Conservation (phyloP, 2,797 vertebrate genomes). For the Clamator glandarius region DNA sequence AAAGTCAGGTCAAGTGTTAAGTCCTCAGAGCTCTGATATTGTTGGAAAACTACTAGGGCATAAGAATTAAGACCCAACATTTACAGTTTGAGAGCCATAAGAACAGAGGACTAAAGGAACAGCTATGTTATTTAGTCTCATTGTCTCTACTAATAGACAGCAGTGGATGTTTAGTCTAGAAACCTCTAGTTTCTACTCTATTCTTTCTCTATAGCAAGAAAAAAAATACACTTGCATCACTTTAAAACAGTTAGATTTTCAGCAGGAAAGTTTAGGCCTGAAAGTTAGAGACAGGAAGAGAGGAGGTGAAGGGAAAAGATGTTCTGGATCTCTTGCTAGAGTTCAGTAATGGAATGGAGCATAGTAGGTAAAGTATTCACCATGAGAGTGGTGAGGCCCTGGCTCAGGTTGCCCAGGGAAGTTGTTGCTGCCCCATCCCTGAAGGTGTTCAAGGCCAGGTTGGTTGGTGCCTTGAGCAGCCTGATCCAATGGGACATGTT, state of each 20-base stretch:
- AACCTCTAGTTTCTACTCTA: not conserved
- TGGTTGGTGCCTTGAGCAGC: too few species aligned
- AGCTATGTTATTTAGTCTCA: not conserved
- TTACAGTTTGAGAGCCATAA: not conserved
- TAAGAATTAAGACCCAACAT: not conserved
- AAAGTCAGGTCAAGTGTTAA: not conserved
- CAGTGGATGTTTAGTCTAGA: not conserved
- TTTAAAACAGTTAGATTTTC: too few species aligned
- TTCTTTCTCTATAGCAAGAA: too few species aligned
- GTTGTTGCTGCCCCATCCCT: too few species aligned
- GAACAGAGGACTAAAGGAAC: not conserved
- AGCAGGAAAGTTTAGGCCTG: not conserved
- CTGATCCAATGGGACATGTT: too few species aligned
- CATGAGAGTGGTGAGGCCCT: too few species aligned
- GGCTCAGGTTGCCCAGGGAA: too few species aligned
- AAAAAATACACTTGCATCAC: too few species aligned
- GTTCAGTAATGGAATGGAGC: not conserved
- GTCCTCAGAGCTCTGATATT: not conserved
- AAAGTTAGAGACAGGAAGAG: not conserved
- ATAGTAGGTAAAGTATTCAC: not conserved
- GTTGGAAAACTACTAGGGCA: not conserved
- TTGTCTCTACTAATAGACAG: not conserved
- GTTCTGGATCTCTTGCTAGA: not conserved
- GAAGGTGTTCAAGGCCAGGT: too few species aligned
- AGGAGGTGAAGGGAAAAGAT: not conserved